Base-by-base conservation (phyloP, 2,888 invertebrate species). In the Nomada fabriciana region DNA sequence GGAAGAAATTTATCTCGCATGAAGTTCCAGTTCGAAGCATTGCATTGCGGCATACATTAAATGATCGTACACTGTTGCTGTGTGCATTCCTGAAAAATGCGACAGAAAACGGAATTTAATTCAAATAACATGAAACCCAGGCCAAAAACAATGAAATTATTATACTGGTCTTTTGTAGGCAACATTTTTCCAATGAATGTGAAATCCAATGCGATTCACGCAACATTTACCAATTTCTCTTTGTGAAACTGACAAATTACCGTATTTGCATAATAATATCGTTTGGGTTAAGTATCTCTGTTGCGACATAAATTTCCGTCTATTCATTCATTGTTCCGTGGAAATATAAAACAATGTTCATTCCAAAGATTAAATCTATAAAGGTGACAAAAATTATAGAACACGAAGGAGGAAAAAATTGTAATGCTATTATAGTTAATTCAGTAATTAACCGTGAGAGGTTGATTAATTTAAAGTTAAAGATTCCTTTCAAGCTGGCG, bases 381-480 rank as follows among this genome's bases (percentile, higher is more conserved):
- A 36, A 36, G 7, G 36, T 0, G 36, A 10, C 13, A 29, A 15
- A n/a, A 60, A 52, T 15, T 50, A 42, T 50, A 15, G 7, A 29
- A 47, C 59, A 4, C 1, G 42, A 42, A 23, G 20, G 36, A 10
- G 50, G 5, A 11, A n/a, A 29, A 47, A 47, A 11, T 20, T n/a
- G 13, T 47, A 20, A 52, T 36, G 11, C 18, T 0, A n/a, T 57
- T 25, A 36, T 2, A 36, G 42, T 59, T 52, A 20, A 18, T 9
- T n/a, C 36, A 9, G 43, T 60, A 77, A 76, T 76, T 65, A 70
- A 47, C 36, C 64, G 29, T 36, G 60, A 80, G 65, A 71, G 70
- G 60, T n/a, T 65, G 60, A 52, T 80, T 76, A 65, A 59, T 80
- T 70, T 23, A 36, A 47, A 60, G 59, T 80, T 59, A 79, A 71